A percentile compares a stretch with the other conserved stretches of the same genome.
phyloP scores from a whole-genome alignment of 2,797 vertebrate genomes.

The Tragopan temminckii region DNA sequence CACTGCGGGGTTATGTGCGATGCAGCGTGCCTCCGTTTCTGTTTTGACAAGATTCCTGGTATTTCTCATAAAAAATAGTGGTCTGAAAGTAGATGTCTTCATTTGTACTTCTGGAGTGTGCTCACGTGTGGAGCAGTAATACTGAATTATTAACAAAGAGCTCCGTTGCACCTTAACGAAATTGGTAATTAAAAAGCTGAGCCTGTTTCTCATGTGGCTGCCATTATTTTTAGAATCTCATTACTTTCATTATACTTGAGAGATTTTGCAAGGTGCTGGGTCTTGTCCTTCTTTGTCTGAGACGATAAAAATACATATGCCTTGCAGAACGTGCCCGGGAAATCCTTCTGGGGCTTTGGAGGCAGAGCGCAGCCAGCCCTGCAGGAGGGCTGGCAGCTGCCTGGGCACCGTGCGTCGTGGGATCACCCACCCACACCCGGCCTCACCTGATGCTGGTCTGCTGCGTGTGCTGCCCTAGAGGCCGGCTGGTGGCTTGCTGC shows the following conservation, averaged over 20 bases:
- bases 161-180: neutral
- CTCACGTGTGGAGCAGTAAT: neutral
- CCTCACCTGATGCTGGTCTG: neutral
- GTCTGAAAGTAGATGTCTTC: neutral
- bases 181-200: conserved; percentile 4
- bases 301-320: neutral
- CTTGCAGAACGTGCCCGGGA: neutral
- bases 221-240: conserved; percentile 46
- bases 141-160: conserved; percentile 12
- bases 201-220: neutral
- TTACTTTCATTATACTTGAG: conserved; percentile 36
- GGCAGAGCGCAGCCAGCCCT: neutral
- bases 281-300: conserved; percentile 11
- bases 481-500: too few relatives aligned
- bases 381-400: neutral
- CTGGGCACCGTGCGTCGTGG: neutral
- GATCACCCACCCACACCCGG: neutral
- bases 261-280: conserved; percentile 15
- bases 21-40: neutral
- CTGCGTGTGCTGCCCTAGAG: too few relatives aligned
- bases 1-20: neutral
- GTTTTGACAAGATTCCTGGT: neutral
- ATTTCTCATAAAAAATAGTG: neutral
- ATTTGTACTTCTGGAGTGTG: neutral
- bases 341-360: conserved; percentile 11